These are phyloP conservation scores for Chelonia mydas DNA, from an alignment of 2,797 vertebrate genomes.

Conservation along the genomic window DNA sequence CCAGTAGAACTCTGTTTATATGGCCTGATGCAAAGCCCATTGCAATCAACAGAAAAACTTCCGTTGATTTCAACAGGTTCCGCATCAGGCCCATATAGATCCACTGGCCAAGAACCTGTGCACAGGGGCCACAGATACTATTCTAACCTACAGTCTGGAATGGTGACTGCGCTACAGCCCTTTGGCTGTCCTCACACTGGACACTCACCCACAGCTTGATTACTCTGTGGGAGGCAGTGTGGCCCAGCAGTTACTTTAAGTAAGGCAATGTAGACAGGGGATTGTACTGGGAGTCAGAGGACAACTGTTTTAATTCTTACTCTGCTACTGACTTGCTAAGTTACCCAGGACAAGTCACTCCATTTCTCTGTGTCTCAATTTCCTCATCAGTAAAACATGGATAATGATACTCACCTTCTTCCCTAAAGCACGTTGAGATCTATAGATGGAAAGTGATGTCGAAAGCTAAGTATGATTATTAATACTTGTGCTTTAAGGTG, in stretches of 20 bases:
- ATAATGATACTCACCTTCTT: not conserved
- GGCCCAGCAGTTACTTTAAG: not conserved
- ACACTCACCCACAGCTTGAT: not conserved
- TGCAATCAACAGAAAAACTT: not conserved
- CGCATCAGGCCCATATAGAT: not conserved
- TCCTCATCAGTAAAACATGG: rapidly evolving
- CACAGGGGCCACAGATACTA: not conserved
- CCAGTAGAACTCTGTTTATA: not conserved
- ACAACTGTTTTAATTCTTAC: not conserved
- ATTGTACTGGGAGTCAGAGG: not conserved
- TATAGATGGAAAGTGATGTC: not conserved
- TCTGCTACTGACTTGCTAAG: not conserved
- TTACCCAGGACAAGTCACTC: not conserved
- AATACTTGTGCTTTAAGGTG: not conserved
- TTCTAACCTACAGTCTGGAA: not conserved
- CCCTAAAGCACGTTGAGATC: not conserved
- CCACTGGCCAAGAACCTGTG: not conserved
- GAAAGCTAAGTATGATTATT: not conserved
- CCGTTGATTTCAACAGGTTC: not conserved
- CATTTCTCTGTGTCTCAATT: not conserved
- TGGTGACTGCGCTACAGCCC: not conserved
- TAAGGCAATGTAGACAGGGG: not conserved
- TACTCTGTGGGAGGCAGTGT: not conserved
- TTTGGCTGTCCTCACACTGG: not conserved
- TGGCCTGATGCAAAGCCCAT: not conserved